Base-by-base conservation (phyloP, 2,113 vertebrate species). In the Forbesichthys papilliferus region DNA sequence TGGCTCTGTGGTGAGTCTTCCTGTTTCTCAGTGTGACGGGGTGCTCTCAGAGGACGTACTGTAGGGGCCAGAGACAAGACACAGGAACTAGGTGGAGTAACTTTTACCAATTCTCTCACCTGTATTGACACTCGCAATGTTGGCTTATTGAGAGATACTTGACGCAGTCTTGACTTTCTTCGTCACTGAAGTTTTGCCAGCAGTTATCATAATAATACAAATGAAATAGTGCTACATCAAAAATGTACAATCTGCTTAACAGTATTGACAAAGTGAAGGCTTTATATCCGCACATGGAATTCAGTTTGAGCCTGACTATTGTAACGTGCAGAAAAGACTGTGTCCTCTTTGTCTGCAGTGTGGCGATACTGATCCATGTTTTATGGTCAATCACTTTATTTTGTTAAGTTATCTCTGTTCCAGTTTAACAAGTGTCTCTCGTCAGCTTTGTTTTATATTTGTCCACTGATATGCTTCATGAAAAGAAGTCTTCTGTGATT, bases 51-150 rank as follows among this genome's bases (percentile, higher is more conserved):
- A 42, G 27, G 27, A 27, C 27, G 2, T 27, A 2, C 27, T 27
- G 27, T 27, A 27, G 27, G 27, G 27, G 2, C 27, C 27, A 27
- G 2, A 27, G 27, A 2, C 27, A 27, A 42, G 36, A 42, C 36
- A 42, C 36, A 42, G 36, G 5, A 48, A 78, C 48, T 73, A 87
- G 80, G 80, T 81, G 86, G 18, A 48, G 79, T 82, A 85, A 66
- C 57, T 48, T 27, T 27, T 27, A 27, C 27, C 27, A 27, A 27
- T 27, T 27, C 27, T 27, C 27, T 27, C 27, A 27, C 3, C 27
- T 27, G 27, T 27, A 27, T 3, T 27, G 27, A 27, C 27, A 27
- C 27, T 27, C 27, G 27, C 27, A 67, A 66, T 54, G 61, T 11
- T 48, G 36, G 18, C 20, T 16, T 54, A 8, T 42, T 6, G 54